phyloP scores from a whole-genome alignment of 1,140 invertebrate species.

The Calosoma granatense region DNA sequence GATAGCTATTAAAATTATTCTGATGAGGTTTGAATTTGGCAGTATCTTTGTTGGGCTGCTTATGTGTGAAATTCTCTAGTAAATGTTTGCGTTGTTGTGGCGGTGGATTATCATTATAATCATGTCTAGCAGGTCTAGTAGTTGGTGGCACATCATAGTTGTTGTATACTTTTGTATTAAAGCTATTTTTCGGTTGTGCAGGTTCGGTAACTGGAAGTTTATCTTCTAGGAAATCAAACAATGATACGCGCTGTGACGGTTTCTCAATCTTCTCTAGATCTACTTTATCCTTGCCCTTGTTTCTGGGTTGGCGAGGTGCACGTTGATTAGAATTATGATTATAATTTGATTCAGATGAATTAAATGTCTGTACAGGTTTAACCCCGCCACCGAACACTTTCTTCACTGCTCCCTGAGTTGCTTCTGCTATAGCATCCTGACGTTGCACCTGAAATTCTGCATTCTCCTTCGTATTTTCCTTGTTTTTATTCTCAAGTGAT shows the following conservation, averaged over 20 bases:
- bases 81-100: too few relatives aligned
- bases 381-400: constrained; percentile 67
- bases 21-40: not conserved
- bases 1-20: constrained; percentile 9
- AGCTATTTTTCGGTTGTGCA: constrained; percentile 11
- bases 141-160: constrained; percentile 16
- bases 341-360: constrained; percentile 36
- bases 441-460: constrained; percentile 77
- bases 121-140: constrained; percentile 18
- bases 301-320: constrained; percentile 35
- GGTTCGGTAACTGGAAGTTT: constrained; percentile 52
- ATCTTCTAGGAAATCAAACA: constrained; percentile 81
- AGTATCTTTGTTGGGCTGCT: constrained; percentile 22
- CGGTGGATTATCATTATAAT: constrained; percentile 17
- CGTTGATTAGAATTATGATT: constrained; percentile 31
- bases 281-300: constrained; percentile 32
- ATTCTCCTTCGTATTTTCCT: constrained; percentile 50
- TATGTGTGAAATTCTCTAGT: too few relatives aligned
- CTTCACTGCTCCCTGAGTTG: constrained; percentile 63
- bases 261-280: constrained; percentile 51
- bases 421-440: constrained; percentile 78
- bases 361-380: constrained; percentile 38
- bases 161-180: constrained; percentile 10
- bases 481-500: constrained; percentile 50
- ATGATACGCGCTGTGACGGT: constrained; percentile 71